Percentiles rank a stretch among this genome's conserved stretches.
Conservation (phyloP, 2,888 invertebrate genomes). For the Cancer borealis region DNA sequence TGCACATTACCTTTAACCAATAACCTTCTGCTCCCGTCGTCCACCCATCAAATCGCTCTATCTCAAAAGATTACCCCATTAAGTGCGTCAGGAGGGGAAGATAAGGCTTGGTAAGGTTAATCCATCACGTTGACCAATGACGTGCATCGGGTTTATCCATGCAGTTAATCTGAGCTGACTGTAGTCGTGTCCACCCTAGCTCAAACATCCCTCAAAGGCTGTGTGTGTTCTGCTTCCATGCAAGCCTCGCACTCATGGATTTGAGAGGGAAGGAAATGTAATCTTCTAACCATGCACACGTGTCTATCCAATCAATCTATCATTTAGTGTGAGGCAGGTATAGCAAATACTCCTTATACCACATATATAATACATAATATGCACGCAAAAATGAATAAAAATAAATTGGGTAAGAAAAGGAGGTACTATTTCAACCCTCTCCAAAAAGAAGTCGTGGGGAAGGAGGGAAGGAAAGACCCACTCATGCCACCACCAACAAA, state of each 20-base stretch:
- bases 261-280: background rate
- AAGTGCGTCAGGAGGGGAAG: background rate
- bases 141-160: background rate
- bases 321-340: background rate
- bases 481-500: background rate
- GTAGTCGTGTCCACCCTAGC: conserved; percentile 18
- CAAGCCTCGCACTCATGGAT: background rate
- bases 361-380: background rate
- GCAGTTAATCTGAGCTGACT: background rate
- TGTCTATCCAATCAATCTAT: background rate
- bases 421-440: too few species aligned
- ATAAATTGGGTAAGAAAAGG: background rate
- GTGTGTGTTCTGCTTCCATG: background rate
- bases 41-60: background rate
- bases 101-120: background rate
- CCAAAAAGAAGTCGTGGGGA: background rate
- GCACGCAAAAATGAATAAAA: background rate
- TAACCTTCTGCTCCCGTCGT: background rate
- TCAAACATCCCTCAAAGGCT: conserved; percentile 20
- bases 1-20: background rate
- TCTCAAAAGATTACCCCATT: background rate
- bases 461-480: background rate
- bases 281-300: background rate
- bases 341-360: background rate
- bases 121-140: background rate